Conservation (phyloP, 2,113 vertebrate species). For the Apus apus region DNA sequence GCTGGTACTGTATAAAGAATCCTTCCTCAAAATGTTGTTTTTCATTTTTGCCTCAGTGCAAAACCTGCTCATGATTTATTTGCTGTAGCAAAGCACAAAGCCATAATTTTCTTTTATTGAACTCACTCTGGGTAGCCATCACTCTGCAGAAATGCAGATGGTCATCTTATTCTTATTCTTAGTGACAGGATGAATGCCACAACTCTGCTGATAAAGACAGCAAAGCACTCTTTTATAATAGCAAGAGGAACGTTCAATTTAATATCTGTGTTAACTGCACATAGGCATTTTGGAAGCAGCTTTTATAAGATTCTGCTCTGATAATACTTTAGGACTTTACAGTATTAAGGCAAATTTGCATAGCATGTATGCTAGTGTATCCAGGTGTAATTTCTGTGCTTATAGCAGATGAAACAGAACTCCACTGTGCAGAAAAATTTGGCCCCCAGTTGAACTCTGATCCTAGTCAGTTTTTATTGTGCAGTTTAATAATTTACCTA, state of each 20-base stretch:
- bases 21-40: conserved; percentile 34
- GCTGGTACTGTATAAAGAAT: not conserved
- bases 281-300: conserved; percentile 9
- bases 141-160: conserved; percentile 68
- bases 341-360: conserved; percentile 9
- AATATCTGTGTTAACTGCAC: conserved; percentile 44
- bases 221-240: conserved; percentile 46
- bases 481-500: not conserved
- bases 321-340: not conserved
- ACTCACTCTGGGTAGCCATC: conserved; percentile 60
- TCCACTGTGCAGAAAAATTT: not conserved
- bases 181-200: conserved; percentile 53
- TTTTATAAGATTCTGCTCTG: not conserved
- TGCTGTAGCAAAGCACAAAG: conserved; percentile 58
- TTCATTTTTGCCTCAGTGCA: conserved; percentile 40
- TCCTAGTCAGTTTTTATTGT: not conserved
- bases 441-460: not conserved
- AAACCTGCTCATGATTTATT: conserved; percentile 27
- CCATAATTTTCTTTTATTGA: conserved; percentile 74
- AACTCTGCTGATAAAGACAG: conserved; percentile 57
- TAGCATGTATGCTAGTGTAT: not conserved
- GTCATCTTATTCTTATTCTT: conserved; percentile 71
- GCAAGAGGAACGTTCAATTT: conserved; percentile 22
- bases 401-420: not conserved
- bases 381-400: not conserved